Evolutionary conservation across 2,797 vertebrate species (phyloP).

Genomic region (Falco peregrinus): DNA sequence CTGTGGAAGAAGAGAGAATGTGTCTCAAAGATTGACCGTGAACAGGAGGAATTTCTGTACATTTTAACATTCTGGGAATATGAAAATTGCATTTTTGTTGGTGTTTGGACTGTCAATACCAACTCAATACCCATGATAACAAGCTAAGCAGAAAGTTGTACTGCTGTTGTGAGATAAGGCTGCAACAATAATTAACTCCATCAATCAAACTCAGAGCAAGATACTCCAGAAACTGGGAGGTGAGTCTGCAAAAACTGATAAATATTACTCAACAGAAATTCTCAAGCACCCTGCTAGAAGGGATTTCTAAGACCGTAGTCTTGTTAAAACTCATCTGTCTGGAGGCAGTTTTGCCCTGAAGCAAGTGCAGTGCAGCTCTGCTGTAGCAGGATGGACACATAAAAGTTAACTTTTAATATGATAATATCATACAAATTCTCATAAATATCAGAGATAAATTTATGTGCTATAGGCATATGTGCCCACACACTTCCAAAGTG

Average conservation of each 20-base stretch:
- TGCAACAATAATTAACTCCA: slow-evolving; percentile 27
- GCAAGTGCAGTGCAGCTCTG: background rate
- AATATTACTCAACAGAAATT: slow-evolving; percentile 20
- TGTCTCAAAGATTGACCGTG: background rate
- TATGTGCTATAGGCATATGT: background rate
- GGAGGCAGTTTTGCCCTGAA: background rate
- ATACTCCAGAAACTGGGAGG: background rate
- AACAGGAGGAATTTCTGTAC: background rate
- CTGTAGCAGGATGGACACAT: background rate
- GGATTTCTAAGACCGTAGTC: background rate
- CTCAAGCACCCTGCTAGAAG: background rate
- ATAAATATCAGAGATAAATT: background rate
- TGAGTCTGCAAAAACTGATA: slow-evolving; percentile 36
- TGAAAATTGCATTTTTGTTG: background rate
- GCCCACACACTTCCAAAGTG: background rate
- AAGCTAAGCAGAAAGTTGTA: background rate
- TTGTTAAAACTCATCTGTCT: background rate
- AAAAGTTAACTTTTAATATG: background rate
- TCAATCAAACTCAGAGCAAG: slow-evolving; percentile 17
- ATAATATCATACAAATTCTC: background rate
- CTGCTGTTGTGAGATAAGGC: slow-evolving; percentile 16
- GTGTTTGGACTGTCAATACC: background rate
- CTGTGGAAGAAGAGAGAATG: background rate
- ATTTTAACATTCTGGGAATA: background rate
- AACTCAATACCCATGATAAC: background rate